These are phyloP conservation scores for Neuroterus valhalla DNA, from an alignment of 1,140 invertebrate species.

Conservation along the genomic window DNA sequence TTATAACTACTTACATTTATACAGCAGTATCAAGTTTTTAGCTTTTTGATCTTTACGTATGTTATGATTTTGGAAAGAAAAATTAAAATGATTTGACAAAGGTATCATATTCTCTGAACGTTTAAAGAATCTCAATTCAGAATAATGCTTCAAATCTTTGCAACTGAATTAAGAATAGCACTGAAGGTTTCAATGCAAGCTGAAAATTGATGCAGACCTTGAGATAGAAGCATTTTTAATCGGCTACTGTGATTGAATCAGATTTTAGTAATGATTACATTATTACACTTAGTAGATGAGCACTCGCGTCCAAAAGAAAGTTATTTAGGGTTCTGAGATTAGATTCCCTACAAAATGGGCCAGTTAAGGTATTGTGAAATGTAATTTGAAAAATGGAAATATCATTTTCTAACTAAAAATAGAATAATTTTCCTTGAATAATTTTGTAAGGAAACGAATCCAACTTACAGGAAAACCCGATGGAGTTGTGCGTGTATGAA, in stretches of 20 bases:
- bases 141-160: too few relatives aligned
- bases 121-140: too few relatives aligned
- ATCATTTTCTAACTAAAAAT: not conserved
- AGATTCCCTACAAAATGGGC: not conserved
- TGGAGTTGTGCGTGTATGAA: slow-evolving; percentile 26
- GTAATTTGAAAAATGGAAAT: not conserved
- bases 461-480: slow-evolving; percentile 1
- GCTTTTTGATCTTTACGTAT: too few relatives aligned
- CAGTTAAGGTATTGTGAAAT: not conserved
- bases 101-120: too few relatives aligned
- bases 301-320: slow-evolving; percentile 16
- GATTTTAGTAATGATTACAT: slow-evolving; percentile 22
- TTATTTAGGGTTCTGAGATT: slow-evolving; percentile 23
- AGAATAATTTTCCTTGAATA: not conserved
- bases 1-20: too few relatives aligned
- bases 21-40: too few relatives aligned
- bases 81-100: too few relatives aligned
- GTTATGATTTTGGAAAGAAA: too few relatives aligned
- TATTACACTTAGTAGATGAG: slow-evolving; percentile 14
- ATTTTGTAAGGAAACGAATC: slow-evolving; percentile 6
- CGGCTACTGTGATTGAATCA: slow-evolving; percentile 43
- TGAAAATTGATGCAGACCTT: not conserved
- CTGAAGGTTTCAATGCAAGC: not conserved
- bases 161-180: not conserved
- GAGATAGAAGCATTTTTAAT: not conserved